These are phyloP conservation scores for Cyaniris semiargus DNA, from an alignment of 2,888 invertebrate species.

Conservation along the genomic window DNA sequence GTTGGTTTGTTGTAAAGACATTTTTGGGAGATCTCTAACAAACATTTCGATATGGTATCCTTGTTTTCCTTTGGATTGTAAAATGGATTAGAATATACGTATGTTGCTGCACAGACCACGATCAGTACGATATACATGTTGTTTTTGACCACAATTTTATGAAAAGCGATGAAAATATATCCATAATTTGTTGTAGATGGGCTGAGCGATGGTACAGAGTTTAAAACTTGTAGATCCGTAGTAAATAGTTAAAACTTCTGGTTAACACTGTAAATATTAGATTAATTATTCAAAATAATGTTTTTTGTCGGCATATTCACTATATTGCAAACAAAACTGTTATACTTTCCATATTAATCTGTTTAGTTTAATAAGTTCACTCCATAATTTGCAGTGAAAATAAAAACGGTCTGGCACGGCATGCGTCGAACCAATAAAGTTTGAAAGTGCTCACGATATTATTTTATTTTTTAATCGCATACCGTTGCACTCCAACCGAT, in stretches of 20 bases:
- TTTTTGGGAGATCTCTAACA: background rate
- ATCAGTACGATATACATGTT: constrained; percentile 11
- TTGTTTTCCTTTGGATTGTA: background rate
- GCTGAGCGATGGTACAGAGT: background rate
- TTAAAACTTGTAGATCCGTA: background rate
- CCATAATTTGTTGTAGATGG: background rate
- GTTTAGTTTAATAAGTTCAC: background rate
- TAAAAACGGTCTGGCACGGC: background rate
- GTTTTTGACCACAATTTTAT: background rate
- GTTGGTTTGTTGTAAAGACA: constrained; percentile 30
- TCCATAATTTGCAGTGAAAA: background rate
- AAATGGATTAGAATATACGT: background rate
- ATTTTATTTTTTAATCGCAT: constrained; percentile 1
- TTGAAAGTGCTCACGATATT: background rate
- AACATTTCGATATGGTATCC: constrained; percentile 20
- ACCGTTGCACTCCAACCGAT: background rate
- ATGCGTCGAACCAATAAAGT: background rate
- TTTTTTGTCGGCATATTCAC: background rate
- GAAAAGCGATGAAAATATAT: background rate
- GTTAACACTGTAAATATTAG: background rate
- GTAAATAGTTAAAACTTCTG: background rate
- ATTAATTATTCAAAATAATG: background rate
- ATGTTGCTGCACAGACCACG: background rate
- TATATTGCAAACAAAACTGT: background rate
- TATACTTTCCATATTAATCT: background rate